Evolutionary conservation across 2,113 vertebrate genomes (phyloP).

Genomic region (Hiodon tergisus): DNA sequence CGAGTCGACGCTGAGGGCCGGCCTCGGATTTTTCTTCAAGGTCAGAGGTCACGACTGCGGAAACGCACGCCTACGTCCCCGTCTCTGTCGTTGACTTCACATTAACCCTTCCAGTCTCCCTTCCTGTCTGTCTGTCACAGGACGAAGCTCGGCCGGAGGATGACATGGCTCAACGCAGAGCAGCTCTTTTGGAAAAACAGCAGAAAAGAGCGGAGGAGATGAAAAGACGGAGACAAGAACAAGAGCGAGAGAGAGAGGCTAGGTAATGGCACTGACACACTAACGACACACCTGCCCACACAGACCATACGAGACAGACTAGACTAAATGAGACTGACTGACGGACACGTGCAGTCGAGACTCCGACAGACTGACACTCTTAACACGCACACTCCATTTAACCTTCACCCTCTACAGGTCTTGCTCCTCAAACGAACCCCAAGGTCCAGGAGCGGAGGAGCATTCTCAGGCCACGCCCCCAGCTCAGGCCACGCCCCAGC

Average conservation of each 20-base stretch:
- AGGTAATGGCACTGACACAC: slow-evolving; percentile 53
- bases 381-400: not conserved
- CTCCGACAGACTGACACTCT: not conserved
- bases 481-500: slow-evolving; percentile 60
- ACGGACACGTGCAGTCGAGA: no score
- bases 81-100: not conserved
- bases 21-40: slow-evolving; percentile 81
- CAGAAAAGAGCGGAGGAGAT: slow-evolving; percentile 78
- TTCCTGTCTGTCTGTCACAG: slow-evolving; percentile 37
- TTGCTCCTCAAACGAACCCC: slow-evolving; percentile 45
- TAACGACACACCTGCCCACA: not conserved
- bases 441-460: slow-evolving; percentile 38
- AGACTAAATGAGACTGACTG: not conserved
- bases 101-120: not conserved
- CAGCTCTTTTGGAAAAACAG: slow-evolving; percentile 78
- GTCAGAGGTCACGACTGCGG: slow-evolving; percentile 34
- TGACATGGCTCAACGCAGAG: slow-evolving; percentile 79
- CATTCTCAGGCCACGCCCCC: slow-evolving; percentile 39
- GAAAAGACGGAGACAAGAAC: slow-evolving; percentile 71
- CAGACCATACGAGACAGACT: not conserved
- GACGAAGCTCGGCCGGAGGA: slow-evolving; percentile 72
- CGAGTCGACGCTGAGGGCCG: slow-evolving; percentile 59
- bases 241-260: slow-evolving; percentile 76
- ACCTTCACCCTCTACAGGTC: slow-evolving; percentile 37
- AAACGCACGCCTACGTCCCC: not conserved